A percentile compares a stretch with the other conserved stretches of the same genome.
These are phyloP conservation scores for Tinamus guttatus DNA, from an alignment of 2,113 vertebrate species.

Conservation along the genomic window DNA sequence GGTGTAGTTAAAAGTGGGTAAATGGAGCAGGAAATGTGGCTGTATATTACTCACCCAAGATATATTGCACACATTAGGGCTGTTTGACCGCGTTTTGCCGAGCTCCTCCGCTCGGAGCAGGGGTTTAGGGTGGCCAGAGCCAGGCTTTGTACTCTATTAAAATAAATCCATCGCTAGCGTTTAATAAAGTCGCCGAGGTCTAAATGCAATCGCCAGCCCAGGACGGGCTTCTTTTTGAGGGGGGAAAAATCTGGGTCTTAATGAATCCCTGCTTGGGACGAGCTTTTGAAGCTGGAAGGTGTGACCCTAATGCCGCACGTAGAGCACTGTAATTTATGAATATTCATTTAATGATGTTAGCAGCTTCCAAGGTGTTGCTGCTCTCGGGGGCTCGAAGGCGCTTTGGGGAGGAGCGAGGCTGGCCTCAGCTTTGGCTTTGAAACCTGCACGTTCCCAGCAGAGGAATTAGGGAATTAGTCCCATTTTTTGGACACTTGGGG, in stretches of 20 bases:
- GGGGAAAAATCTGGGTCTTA: slow-evolving; percentile 16
- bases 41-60: slow-evolving; percentile 64
- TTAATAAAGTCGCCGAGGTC: slow-evolving; percentile 48
- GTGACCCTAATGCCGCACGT: slow-evolving; percentile 33
- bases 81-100: slow-evolving; percentile 29
- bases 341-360: slow-evolving; percentile 32
- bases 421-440: not conserved
- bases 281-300: slow-evolving; percentile 59
- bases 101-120: not conserved
- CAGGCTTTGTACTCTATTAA: slow-evolving; percentile 60
- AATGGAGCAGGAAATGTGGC: slow-evolving; percentile 72
- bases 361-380: not conserved
- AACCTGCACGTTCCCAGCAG: not conserved
- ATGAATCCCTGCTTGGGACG: not conserved
- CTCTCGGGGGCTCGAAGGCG: not conserved
- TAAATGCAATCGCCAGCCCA: not conserved
- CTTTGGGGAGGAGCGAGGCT: not conserved
- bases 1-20: slow-evolving; percentile 69
- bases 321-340: slow-evolving; percentile 58
- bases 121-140: slow-evolving; percentile 65
- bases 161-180: slow-evolving; percentile 50
- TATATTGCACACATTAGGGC: slow-evolving; percentile 66
- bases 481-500: not conserved
- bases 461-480: not conserved
- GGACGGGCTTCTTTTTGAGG: not conserved